phyloP scores from a whole-genome alignment of 2,113 vertebrate genomes.

The Salvelinus namaycush region DNA sequence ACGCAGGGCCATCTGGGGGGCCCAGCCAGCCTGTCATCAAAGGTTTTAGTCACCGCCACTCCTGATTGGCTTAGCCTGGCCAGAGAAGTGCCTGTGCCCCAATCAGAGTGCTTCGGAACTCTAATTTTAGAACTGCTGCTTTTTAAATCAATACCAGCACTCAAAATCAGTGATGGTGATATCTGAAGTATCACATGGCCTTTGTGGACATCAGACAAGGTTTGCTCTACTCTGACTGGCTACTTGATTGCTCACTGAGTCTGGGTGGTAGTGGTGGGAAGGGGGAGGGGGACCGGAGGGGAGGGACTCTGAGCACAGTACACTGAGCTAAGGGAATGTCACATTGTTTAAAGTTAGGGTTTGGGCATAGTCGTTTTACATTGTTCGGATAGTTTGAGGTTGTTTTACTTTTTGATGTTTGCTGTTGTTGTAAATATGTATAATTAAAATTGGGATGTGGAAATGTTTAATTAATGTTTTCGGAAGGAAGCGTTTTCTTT shows the following conservation, averaged over 20 bases:
- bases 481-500: not conserved
- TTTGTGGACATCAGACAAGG: not conserved
- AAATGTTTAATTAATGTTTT: not conserved
- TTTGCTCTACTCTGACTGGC: conserved; percentile 3
- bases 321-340: not conserved
- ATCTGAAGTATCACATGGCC: conserved; percentile 68
- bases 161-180: conserved; percentile 64
- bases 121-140: conserved; percentile 69
- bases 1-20: conserved; percentile 39
- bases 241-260: not conserved
- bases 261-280: not conserved
- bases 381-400: not conserved
- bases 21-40: conserved; percentile 24
- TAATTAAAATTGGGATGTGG: not conserved
- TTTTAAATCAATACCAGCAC: conserved; percentile 73
- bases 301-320: not conserved
- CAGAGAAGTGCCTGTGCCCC: conserved; percentile 48
- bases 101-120: conserved; percentile 46
- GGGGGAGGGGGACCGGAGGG: not conserved
- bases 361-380: not conserved
- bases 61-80: conserved; percentile 26
- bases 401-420: not conserved
- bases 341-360: not conserved
- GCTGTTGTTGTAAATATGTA: not conserved
- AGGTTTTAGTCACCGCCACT: conserved; percentile 40